A percentile compares a stretch with the other conserved stretches of the same genome.
Conservation (phyloP, 2,113 vertebrate genomes). For the Neomonachus schauinslandi region DNA sequence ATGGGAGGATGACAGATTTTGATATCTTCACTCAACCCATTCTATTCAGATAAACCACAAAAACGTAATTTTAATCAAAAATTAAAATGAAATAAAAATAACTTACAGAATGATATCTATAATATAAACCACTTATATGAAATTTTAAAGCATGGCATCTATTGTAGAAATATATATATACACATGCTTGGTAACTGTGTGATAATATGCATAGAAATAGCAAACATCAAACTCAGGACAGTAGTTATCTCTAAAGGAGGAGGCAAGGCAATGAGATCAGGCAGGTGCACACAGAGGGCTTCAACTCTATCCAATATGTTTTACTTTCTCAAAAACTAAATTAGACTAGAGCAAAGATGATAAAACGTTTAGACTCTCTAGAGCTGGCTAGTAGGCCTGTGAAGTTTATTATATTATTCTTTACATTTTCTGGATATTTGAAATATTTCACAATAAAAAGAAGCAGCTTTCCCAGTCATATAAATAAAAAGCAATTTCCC, state of each 20-base stretch:
- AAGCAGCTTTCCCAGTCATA: not conserved
- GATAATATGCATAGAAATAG: not conserved
- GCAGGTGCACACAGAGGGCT: not conserved
- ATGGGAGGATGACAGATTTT: not conserved
- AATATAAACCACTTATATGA: not conserved
- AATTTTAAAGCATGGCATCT: not conserved
- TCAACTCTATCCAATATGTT: not conserved
- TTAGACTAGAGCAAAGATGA: not conserved
- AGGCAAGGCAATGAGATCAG: not conserved
- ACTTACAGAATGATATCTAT: not conserved
- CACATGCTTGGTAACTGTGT: not conserved
- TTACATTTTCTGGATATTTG: conserved; percentile 10
- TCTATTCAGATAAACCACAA: not conserved
- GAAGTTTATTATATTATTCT: not conserved
- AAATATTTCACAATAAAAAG: conserved; percentile 49
- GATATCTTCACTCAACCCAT: not conserved
- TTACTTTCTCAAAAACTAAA: conserved; percentile 1
- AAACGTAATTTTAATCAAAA: conserved; percentile 18
- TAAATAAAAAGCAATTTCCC: not conserved
- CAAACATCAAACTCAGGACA: not conserved
- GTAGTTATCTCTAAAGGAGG: not conserved
- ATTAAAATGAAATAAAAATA: conserved; percentile 34
- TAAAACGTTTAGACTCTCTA: conserved; percentile 8
- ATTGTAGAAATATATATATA: not conserved
- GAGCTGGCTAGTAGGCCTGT: not conserved